phyloP scores from a whole-genome alignment of 1,140 invertebrate species.

The Hycleus cichorii region DNA sequence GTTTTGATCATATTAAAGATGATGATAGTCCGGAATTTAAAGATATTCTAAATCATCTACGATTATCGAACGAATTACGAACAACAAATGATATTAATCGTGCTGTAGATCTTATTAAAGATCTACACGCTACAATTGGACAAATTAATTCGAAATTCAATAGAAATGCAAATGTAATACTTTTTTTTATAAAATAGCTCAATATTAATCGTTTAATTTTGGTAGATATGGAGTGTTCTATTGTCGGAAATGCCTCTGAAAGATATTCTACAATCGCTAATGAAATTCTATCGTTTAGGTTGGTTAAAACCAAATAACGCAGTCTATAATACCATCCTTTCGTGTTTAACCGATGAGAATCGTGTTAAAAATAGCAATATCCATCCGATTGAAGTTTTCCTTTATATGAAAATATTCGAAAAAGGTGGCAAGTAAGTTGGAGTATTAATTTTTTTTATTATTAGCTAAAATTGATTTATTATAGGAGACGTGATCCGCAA shows the following conservation, averaged over 20 bases:
- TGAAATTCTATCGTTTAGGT: constrained; percentile 31
- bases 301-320: constrained; percentile 27
- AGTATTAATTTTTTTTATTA: too few species aligned
- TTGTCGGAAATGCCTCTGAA: constrained; percentile 29
- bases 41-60: constrained; percentile 19
- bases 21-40: constrained; percentile 12
- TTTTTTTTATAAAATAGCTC: not conserved
- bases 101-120: constrained; percentile 16
- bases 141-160: constrained; percentile 19
- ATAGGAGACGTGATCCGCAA: not conserved
- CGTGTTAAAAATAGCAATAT: constrained; percentile 45
- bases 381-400: constrained; percentile 53
- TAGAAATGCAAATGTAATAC: constrained; percentile 13
- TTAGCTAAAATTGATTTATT: not conserved
- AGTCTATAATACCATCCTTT: constrained; percentile 39
- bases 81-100: constrained; percentile 14
- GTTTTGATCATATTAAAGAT: constrained; percentile 12
- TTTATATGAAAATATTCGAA: constrained; percentile 51
- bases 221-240: constrained; percentile 33
- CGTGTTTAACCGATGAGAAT: constrained; percentile 41
- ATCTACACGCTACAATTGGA: constrained; percentile 19
- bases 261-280: constrained; percentile 26
- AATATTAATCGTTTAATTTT: constrained; percentile 2
- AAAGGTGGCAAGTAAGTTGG: constrained; percentile 45
- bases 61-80: constrained; percentile 16